Evolutionary conservation across 37 sponge, comb jelly and placozoan species (phyloP).

Genomic region (Tethya wilhelma): DNA sequence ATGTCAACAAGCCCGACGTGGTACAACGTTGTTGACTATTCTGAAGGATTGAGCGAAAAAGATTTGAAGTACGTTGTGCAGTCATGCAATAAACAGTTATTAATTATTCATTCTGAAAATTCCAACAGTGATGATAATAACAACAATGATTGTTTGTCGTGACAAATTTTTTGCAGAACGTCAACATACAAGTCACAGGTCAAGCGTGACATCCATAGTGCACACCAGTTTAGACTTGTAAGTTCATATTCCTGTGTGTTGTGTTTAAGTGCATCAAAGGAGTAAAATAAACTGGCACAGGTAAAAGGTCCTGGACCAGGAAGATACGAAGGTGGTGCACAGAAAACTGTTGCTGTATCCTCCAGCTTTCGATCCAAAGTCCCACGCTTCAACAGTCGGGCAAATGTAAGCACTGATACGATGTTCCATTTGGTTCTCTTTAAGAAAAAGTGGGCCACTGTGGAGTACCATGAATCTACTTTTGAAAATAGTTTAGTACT

Average conservation of each 20-base stretch:
- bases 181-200: conserved; percentile 54
- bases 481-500: too few species aligned
- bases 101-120: too few species aligned
- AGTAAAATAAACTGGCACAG: conserved; percentile 27
- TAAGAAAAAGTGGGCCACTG: too few species aligned
- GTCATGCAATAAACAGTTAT: too few species aligned
- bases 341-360: conserved; percentile 21
- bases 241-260: conserved; percentile 3
- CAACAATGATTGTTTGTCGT: too few species aligned
- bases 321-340: conserved; percentile 46
- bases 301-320: conserved; percentile 81
- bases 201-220: conserved; percentile 15
- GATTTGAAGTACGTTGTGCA: conserved; percentile 52
- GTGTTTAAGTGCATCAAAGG: too few species aligned
- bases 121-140: too few species aligned
- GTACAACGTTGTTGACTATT: conserved; percentile 71
- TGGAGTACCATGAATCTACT: too few species aligned
- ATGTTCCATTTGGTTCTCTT: not conserved
- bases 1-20: conserved; percentile 59
- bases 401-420: conserved; percentile 29
- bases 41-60: conserved; percentile 39
- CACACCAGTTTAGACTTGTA: conserved; percentile 66
- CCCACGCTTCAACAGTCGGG: conserved; percentile 57
- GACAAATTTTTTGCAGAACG: conserved; percentile 52
- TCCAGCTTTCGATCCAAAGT: conserved; percentile 80